phyloP scores from a whole-genome alignment of 1,140 invertebrate genomes.

The Patella vulgata region DNA sequence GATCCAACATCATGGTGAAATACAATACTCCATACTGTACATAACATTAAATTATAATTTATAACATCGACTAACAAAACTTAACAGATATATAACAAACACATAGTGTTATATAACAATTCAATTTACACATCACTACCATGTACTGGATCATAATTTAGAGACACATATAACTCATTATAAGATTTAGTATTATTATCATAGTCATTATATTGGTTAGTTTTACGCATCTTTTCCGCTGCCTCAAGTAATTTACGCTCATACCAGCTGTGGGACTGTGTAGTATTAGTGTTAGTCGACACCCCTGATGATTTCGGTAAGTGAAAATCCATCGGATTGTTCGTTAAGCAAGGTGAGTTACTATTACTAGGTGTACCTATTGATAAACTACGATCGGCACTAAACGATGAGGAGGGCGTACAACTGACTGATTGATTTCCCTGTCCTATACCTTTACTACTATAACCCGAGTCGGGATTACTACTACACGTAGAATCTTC shows the following conservation, averaged over 20 bases:
- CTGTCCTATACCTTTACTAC: constrained; percentile 43
- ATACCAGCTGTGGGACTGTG: constrained; percentile 54
- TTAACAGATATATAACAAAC: neutral
- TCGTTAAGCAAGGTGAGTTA: constrained; percentile 42
- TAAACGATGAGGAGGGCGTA: constrained; percentile 59
- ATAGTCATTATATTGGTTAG: constrained; percentile 17
- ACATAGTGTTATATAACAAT: too few relatives aligned
- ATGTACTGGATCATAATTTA: constrained; percentile 38
- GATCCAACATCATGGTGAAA: too few relatives aligned
- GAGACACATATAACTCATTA: constrained; percentile 1
- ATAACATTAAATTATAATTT: too few relatives aligned
- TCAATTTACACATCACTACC: constrained; percentile 58
- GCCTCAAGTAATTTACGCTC: constrained; percentile 52
- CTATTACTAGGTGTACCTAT: constrained; percentile 40
- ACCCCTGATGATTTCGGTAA: constrained; percentile 10
- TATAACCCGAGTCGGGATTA: constrained; percentile 63
- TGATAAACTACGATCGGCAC: constrained; percentile 51
- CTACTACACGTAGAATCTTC: constrained; percentile 58
- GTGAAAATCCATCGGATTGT: neutral
- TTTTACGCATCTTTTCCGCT: constrained; percentile 41
- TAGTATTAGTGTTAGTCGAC: constrained; percentile 24
- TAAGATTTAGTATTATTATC: constrained; percentile 6
- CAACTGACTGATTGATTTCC: constrained; percentile 33
- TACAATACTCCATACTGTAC: too few relatives aligned
- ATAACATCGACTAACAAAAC: too few relatives aligned